Evolutionary conservation across 1,140 invertebrate genomes (phyloP).

Genomic region (Philaenus spumarius): DNA sequence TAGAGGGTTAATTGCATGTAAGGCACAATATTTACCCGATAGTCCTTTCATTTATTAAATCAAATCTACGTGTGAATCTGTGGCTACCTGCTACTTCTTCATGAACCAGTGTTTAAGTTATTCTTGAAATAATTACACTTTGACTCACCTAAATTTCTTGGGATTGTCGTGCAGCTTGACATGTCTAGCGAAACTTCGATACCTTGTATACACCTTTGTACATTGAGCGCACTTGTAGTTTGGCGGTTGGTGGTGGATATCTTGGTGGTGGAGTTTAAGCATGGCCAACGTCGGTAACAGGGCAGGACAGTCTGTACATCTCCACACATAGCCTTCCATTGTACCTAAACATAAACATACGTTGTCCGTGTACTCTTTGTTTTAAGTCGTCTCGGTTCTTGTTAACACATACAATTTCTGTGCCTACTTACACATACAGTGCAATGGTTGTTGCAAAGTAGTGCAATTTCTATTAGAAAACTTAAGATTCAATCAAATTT

Average conservation of each 20-base stretch:
- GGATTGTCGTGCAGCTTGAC: slow-evolving; percentile 47
- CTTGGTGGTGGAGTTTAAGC: slow-evolving; percentile 46
- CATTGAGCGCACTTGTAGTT: slow-evolving; percentile 51
- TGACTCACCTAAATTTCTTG: slow-evolving; percentile 45
- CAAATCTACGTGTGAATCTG: neutral
- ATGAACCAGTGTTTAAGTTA: neutral
- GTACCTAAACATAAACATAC: slow-evolving; percentile 30
- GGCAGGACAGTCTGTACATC: slow-evolving; percentile 48
- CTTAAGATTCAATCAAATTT: no score
- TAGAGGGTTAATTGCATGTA: neutral
- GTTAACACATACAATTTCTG: no score
- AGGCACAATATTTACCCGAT: no score
- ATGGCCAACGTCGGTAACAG: slow-evolving; percentile 44
- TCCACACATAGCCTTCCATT: slow-evolving; percentile 48
- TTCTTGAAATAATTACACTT: slow-evolving; percentile 14
- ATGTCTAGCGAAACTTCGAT: slow-evolving; percentile 50
- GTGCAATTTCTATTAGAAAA: no score
- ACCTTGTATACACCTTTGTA: slow-evolving; percentile 51
- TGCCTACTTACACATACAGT: no score
- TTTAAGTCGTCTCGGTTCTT: no score
- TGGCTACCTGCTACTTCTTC: neutral
- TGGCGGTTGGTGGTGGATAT: slow-evolving; percentile 45
- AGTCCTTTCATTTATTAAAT: no score
- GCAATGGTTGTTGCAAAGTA: no score
- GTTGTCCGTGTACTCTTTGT: no score